Percentiles rank a stretch among this genome's conserved stretches.
phyloP scores from a whole-genome alignment of 1,140 invertebrate genomes.

The Micrasema longulum region DNA sequence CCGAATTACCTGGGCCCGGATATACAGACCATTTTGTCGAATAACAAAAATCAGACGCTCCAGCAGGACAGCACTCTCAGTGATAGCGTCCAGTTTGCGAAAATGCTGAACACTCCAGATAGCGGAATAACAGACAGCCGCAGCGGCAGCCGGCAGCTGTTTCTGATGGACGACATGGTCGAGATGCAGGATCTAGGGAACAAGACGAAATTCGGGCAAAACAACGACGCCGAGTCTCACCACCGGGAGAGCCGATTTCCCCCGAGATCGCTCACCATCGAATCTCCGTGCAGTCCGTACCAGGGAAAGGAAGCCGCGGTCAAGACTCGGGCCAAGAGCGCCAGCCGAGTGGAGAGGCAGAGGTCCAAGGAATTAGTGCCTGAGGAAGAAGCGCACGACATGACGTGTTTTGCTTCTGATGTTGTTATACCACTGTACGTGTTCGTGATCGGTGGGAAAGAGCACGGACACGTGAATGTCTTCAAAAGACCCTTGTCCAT shows the following conservation, averaged over 20 bases:
- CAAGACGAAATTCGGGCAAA: conserved; percentile 52
- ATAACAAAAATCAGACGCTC: conserved; percentile 58
- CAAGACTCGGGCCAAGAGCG: conserved; percentile 59
- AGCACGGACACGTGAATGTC: conserved; percentile 75
- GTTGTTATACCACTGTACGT: conserved; percentile 71
- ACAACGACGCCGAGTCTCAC: conserved; percentile 57
- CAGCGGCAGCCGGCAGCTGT: conserved; percentile 53
- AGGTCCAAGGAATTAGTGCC: conserved; percentile 51
- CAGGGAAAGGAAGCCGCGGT: conserved; percentile 38
- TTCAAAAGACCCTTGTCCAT: conserved; percentile 76
- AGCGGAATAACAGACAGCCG: conserved; percentile 68
- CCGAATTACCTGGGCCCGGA: conserved; percentile 80
- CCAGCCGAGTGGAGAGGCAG: conserved; percentile 58
- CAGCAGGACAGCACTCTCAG: conserved; percentile 47
- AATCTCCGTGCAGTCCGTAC: conserved; percentile 54
- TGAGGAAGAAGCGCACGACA: conserved; percentile 51
- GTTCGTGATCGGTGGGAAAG: conserved; percentile 75
- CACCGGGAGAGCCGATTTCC: conserved; percentile 56
- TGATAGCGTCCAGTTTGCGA: conserved; percentile 59
- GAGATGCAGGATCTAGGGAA: conserved; percentile 56
- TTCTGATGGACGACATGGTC: conserved; percentile 54
- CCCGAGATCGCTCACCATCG: conserved; percentile 61
- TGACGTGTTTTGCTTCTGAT: conserved; percentile 55
- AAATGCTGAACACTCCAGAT: conserved; percentile 68
- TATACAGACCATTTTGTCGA: conserved; percentile 62